These are phyloP conservation scores for Apamea anceps DNA, from an alignment of 2,888 invertebrate species.

Conservation along the genomic window DNA sequence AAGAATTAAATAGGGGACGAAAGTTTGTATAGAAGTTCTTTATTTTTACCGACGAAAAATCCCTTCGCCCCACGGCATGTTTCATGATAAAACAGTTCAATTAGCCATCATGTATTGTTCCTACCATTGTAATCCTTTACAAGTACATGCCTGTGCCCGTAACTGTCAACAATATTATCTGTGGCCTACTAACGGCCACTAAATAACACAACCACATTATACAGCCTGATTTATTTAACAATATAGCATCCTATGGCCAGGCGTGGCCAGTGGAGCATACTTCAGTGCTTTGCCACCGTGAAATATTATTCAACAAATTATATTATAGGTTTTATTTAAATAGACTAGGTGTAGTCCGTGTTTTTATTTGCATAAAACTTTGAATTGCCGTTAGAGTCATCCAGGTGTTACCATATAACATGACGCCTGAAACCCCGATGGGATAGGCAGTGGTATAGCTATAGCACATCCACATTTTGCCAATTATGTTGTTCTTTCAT, in stretches of 20 bases:
- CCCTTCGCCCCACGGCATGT: not conserved
- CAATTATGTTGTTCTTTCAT: not conserved
- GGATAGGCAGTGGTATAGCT: not conserved
- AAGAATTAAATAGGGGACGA: too few relatives aligned
- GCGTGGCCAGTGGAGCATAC: conserved; percentile 33
- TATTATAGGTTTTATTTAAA: conserved; percentile 19
- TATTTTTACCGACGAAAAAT: not conserved
- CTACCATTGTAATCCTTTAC: not conserved
- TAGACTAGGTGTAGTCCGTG: not conserved
- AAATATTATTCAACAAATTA: conserved; percentile 36
- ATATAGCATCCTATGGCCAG: conserved; percentile 25
- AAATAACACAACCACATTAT: conserved; percentile 40
- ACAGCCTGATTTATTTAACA: conserved; percentile 35
- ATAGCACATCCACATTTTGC: not conserved
- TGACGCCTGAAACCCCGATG: not conserved
- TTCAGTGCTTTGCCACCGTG: conserved; percentile 24
- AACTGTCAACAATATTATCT: conserved; percentile 30
- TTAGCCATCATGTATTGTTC: not conserved
- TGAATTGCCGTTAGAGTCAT: rapidly evolving
- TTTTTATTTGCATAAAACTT: not conserved
- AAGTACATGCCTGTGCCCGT: not conserved
- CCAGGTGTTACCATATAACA: not conserved
- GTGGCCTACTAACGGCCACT: conserved; percentile 25
- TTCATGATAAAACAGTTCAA: not conserved
- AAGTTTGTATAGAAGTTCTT: not conserved